Evolutionary conservation across 2,113 vertebrate genomes (phyloP).

Genomic region (Tenrec ecaudatus): DNA sequence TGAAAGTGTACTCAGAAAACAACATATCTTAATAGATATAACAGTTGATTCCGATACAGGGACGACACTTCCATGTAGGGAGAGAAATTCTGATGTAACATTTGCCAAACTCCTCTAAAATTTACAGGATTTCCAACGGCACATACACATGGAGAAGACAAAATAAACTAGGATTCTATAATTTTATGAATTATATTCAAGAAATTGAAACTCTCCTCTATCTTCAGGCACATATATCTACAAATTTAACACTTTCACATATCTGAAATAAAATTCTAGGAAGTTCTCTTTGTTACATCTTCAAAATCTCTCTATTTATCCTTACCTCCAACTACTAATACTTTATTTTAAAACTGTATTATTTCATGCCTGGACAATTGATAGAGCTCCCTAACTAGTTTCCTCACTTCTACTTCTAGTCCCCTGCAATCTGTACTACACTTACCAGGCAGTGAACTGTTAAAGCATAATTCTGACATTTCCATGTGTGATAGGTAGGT

Average conservation of each 20-base stretch:
- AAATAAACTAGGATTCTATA: background rate
- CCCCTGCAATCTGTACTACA: background rate
- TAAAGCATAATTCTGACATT: background rate
- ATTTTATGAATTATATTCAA: background rate
- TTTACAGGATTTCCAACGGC: background rate
- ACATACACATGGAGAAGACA: background rate
- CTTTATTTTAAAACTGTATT: background rate
- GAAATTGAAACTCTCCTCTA: background rate
- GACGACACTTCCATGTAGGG: background rate
- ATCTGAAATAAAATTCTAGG: background rate
- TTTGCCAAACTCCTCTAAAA: slow-evolving; percentile 32
- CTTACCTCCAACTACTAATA: background rate
- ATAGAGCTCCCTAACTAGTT: background rate
- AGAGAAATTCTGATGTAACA: background rate
- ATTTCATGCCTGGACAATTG: background rate
- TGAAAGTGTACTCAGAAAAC: background rate
- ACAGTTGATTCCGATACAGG: background rate
- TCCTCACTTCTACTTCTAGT: background rate
- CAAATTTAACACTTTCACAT: background rate
- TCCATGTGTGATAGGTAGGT: too few species aligned
- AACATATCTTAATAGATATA: background rate
- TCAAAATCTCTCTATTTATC: background rate
- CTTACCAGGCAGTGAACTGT: background rate
- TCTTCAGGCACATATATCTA: background rate
- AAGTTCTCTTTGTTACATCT: background rate